phyloP scores from a whole-genome alignment of 1,140 invertebrate species.

The Trichoplusia ni region DNA sequence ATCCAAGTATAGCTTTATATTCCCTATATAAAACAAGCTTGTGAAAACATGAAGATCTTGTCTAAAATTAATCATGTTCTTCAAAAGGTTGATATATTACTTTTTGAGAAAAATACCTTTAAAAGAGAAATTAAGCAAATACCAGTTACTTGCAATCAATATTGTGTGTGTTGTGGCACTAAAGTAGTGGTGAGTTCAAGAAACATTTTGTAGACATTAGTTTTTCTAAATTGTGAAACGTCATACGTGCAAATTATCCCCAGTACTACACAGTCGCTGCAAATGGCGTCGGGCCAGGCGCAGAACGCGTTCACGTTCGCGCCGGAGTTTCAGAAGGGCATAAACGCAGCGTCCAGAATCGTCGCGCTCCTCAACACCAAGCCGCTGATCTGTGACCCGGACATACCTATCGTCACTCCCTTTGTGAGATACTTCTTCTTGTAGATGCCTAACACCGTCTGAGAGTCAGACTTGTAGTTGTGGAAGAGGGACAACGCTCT shows the following conservation, averaged over 20 bases:
- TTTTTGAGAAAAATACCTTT: too few species aligned
- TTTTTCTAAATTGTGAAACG: too few species aligned
- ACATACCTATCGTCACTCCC: constrained; percentile 10
- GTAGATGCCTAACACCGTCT: too few species aligned
- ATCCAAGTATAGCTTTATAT: background rate
- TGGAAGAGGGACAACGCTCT: too few species aligned
- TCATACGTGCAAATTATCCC: too few species aligned
- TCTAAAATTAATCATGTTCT: too few species aligned
- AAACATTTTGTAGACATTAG: background rate
- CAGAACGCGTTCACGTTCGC: constrained; percentile 86
- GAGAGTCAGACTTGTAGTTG: too few species aligned
- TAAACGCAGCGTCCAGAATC: constrained; percentile 79
- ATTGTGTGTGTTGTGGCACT: background rate
- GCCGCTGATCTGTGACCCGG: constrained; percentile 68
- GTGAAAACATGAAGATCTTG: too few species aligned
- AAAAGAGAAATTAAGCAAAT: too few species aligned
- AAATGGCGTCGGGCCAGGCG: constrained; percentile 86
- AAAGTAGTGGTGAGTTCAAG: background rate
- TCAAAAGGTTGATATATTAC: too few species aligned
- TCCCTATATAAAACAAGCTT: too few species aligned
- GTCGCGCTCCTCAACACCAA: constrained; percentile 74
- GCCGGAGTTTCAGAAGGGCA: constrained; percentile 84
- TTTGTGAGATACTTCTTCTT: background rate
- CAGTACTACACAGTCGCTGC: constrained; percentile 86
- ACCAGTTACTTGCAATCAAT: too few species aligned